Percentiles rank a stretch among this genome's conserved stretches.
Conservation (phyloP, 2,888 invertebrate genomes). For the Prosopocoilus inquinatus region DNA sequence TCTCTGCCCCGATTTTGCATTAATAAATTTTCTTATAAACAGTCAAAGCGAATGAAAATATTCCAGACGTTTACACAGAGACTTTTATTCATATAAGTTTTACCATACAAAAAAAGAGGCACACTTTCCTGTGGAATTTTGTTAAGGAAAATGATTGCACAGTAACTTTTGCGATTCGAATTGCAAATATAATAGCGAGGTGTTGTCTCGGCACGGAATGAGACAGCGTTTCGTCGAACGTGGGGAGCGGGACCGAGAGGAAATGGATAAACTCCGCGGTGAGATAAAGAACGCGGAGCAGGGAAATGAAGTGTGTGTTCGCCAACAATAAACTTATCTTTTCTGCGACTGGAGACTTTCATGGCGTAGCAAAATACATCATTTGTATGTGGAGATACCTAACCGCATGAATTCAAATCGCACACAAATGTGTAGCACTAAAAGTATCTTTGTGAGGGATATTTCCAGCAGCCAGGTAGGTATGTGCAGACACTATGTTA, state of each 20-base stretch:
- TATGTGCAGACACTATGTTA: slow-evolving; percentile 12
- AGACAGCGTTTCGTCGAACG: slow-evolving; percentile 13
- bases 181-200: slow-evolving; percentile 45
- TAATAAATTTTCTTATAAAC: too few relatives aligned
- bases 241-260: slow-evolving; percentile 41
- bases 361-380: slow-evolving; percentile 47
- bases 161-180: slow-evolving; percentile 35
- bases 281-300: slow-evolving; percentile 48
- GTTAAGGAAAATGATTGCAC: background rate
- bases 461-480: background rate
- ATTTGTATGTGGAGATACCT: slow-evolving; percentile 50
- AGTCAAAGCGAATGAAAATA: too few relatives aligned
- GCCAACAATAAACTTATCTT: slow-evolving; percentile 51
- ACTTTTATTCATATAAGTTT: too few relatives aligned
- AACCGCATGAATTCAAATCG: slow-evolving; percentile 46
- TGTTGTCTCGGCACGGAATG: slow-evolving; percentile 36
- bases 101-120: too few relatives aligned
- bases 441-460: slow-evolving; percentile 19
- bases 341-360: slow-evolving; percentile 48
- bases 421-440: slow-evolving; percentile 33
- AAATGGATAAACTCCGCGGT: slow-evolving; percentile 50
- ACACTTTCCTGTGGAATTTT: too few relatives aligned
- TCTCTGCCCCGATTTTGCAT: too few relatives aligned
- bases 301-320: slow-evolving; percentile 50
- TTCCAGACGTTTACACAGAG: too few relatives aligned